phyloP scores from a whole-genome alignment of 1,140 invertebrate genomes.

The Danaus plexippus region DNA sequence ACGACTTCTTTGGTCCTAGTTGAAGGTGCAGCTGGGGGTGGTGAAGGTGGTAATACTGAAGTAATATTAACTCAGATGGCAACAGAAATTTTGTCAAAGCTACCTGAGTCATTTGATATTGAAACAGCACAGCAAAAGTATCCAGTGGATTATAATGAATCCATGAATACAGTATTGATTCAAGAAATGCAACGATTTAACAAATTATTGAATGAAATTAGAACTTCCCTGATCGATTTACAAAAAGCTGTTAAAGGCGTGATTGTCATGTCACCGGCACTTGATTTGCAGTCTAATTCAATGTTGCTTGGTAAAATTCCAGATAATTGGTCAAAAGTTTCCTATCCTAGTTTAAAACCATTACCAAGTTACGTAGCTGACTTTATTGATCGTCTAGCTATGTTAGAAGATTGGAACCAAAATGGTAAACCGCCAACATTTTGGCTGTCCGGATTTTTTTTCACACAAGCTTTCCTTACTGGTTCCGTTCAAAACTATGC shows the following conservation, averaged over 20 bases:
- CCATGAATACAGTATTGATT: slow-evolving; percentile 94
- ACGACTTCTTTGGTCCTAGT: slow-evolving; percentile 74
- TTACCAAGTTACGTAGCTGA: slow-evolving; percentile 89
- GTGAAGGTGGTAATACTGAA: slow-evolving; percentile 56
- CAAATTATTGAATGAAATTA: slow-evolving; percentile 78
- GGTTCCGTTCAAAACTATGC: slow-evolving; percentile 94
- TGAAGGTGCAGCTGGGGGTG: slow-evolving; percentile 71
- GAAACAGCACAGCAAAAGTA: slow-evolving; percentile 79
- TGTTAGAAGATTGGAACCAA: slow-evolving; percentile 83
- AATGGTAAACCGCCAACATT: slow-evolving; percentile 85
- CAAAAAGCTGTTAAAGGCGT: slow-evolving; percentile 89
- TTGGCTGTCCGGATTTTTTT: slow-evolving; percentile 96
- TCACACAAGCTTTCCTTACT: slow-evolving; percentile 94
- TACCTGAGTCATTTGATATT: slow-evolving; percentile 83
- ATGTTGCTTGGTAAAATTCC: slow-evolving; percentile 84
- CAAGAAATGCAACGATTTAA: slow-evolving; percentile 95
- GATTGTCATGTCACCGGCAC: slow-evolving; percentile 87
- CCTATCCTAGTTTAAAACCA: slow-evolving; percentile 93
- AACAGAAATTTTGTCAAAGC: slow-evolving; percentile 81
- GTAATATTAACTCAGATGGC: slow-evolving; percentile 66
- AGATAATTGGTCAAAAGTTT: slow-evolving; percentile 82
- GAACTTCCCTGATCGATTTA: slow-evolving; percentile 77
- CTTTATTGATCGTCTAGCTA: slow-evolving; percentile 85
- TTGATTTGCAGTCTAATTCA: slow-evolving; percentile 80
- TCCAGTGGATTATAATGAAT: slow-evolving; percentile 89